Evolutionary conservation across 2,797 vertebrate genomes (phyloP).

Genomic region (Enteromius treurensis): DNA sequence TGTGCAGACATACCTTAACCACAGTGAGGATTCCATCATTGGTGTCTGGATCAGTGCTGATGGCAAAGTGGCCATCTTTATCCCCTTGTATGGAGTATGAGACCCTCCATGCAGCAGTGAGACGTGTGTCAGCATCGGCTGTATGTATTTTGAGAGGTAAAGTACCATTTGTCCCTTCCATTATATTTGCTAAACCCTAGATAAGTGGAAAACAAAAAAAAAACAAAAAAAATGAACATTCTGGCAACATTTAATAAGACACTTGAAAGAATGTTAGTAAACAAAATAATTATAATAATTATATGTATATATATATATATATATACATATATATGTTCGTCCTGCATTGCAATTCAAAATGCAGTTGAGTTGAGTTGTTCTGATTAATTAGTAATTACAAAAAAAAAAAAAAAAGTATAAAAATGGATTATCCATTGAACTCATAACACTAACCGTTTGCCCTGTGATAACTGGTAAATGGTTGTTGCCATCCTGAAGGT

Average conservation of each 20-base stretch:
- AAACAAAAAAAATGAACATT: neutral
- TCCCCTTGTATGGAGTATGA: slow-evolving; percentile 69
- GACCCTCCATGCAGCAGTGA: slow-evolving; percentile 69
- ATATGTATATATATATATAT: too few species aligned
- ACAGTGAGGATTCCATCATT: slow-evolving; percentile 77
- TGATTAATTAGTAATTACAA: too few species aligned
- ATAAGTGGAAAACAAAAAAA: neutral
- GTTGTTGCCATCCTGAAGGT: slow-evolving; percentile 70
- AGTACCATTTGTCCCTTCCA: slow-evolving; percentile 60
- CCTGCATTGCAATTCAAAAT: too few species aligned
- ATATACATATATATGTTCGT: too few species aligned
- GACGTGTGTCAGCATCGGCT: slow-evolving; percentile 64
- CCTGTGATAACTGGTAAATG: slow-evolving; percentile 64
- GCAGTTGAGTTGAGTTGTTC: too few species aligned
- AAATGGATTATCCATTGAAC: too few species aligned
- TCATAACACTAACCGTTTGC: slow-evolving; percentile 62
- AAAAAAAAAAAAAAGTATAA: too few species aligned
- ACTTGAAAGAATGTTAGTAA: neutral
- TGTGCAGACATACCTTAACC: slow-evolving; percentile 62
- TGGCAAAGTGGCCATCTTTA: slow-evolving; percentile 59
- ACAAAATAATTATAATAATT: neutral
- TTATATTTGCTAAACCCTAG: slow-evolving; percentile 67
- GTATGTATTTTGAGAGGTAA: slow-evolving; percentile 69
- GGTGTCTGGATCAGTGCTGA: slow-evolving; percentile 72
- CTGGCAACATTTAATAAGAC: neutral